A percentile compares a stretch with the other conserved stretches of the same genome.
Conservation (phyloP, 2,888 invertebrate genomes). For the Athalia circularis region DNA sequence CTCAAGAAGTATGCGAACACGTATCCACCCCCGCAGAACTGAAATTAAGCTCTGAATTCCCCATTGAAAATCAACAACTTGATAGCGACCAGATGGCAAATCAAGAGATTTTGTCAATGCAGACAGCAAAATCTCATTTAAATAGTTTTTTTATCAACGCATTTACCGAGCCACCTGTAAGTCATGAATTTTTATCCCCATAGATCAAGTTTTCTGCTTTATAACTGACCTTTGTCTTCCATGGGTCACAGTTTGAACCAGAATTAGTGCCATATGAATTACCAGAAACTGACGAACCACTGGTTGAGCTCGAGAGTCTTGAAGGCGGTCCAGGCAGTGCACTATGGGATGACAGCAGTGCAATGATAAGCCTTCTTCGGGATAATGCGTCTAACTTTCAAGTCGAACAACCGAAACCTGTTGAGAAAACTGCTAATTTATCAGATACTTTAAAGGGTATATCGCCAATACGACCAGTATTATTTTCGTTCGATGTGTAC, state of each 20-base stretch:
- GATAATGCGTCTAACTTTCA: slow-evolving; percentile 60
- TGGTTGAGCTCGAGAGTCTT: slow-evolving; percentile 68
- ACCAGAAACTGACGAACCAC: slow-evolving; percentile 69
- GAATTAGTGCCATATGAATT: slow-evolving; percentile 71
- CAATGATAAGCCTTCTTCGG: slow-evolving; percentile 61
- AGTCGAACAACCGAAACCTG: slow-evolving; percentile 60
- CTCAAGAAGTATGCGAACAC: background rate
- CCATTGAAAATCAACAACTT: background rate
- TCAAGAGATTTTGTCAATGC: slow-evolving; percentile 54
- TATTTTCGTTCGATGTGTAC: background rate
- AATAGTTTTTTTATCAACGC: slow-evolving; percentile 69
- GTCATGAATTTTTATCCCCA: slow-evolving; percentile 2
- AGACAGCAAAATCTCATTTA: slow-evolving; percentile 57
- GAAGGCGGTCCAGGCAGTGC: slow-evolving; percentile 63
- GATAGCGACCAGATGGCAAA: slow-evolving; percentile 49
- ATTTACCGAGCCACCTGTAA: slow-evolving; percentile 65
- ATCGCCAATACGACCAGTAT: background rate
- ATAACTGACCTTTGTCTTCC: background rate
- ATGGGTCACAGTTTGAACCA: slow-evolving; percentile 63
- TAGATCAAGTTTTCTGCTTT: background rate
- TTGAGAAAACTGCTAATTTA: slow-evolving; percentile 61
- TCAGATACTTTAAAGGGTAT: slow-evolving; percentile 66
- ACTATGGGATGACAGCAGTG: slow-evolving; percentile 66
- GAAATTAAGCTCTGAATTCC: slow-evolving; percentile 21
- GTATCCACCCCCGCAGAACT: background rate